Base-by-base conservation (phyloP, 2,113 vertebrate genomes). In the Lepus europaeus region DNA sequence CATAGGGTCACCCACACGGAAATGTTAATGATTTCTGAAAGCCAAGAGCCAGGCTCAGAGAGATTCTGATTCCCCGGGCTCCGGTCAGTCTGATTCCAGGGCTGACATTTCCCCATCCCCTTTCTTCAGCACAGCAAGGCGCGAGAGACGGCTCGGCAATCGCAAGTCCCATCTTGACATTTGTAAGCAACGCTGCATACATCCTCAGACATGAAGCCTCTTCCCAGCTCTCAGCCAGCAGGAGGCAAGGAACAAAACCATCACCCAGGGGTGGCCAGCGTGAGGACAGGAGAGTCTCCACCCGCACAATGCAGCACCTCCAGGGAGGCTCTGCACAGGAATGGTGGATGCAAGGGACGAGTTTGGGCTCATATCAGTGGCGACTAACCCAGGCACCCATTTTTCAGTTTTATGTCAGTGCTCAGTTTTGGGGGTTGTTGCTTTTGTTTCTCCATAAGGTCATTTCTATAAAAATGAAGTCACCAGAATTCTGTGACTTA, bases 1-100 rank as follows among this genome's bases (percentile, higher is more conserved):
- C 31, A 81, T 49, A 95, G 85, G 98, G 63, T 93, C 90, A 92
- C 5, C 56, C 64, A 82, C 96, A 83, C 63, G 27, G 94, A 97
- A 98, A 97, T 94, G 92, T 94, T 98, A 98, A 97, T 93, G 95
- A 95, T 59, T 97, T 68, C 90, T 95, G 95, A 97, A 98, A 97
- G 96, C 74, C 93, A 96, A 96, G 72, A 72, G 92, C 82, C 91
- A 74, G 90, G 78, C 13, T 93, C 96, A 94, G 94, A 93, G 93
- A 31, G 93, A 74, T 82, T 95, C 90, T 63, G 86, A 96, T 85
- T 93, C 86, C 93, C 74, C 77, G 70, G 36, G 82, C 86, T 95
- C 82, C 85, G 76, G 95, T 97, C 98, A 97, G 61, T 96, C 95
- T 95, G 96, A 97, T 97, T 89, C 72, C 74, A 96, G 95, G 86